Conservation (phyloP, 2,888 invertebrate genomes). For the Herminia tarsipennalis region DNA sequence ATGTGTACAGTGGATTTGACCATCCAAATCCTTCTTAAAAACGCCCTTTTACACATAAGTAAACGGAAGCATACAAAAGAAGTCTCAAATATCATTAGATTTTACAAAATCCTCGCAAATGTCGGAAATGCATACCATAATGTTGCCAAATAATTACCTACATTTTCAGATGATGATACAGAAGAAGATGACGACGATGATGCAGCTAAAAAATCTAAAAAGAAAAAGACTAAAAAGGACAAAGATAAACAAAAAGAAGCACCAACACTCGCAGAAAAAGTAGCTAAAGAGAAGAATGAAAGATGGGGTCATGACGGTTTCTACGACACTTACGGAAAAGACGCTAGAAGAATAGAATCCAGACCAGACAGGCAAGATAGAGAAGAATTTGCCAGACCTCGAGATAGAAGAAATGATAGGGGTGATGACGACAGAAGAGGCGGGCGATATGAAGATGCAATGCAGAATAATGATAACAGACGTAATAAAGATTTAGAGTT, state of each 20-base stretch:
- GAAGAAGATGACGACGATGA: constrained; percentile 73
- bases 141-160: not conserved
- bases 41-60: too few relatives aligned
- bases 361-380: constrained; percentile 51
- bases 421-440: constrained; percentile 29
- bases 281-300: constrained; percentile 54
- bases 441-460: constrained; percentile 16
- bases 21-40: too few relatives aligned
- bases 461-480: constrained; percentile 9
- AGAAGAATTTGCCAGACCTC: constrained; percentile 55
- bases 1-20: too few relatives aligned
- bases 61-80: too few relatives aligned
- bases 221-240: constrained; percentile 62
- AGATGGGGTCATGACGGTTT: constrained; percentile 80
- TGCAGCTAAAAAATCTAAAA: constrained; percentile 47
- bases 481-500: constrained; percentile 13
- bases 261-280: constrained; percentile 49
- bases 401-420: constrained; percentile 42
- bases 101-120: too few relatives aligned
- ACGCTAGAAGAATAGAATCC: constrained; percentile 59
- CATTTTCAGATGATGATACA: constrained; percentile 62
- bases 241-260: constrained; percentile 49
- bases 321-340: constrained; percentile 75
- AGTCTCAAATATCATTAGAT: too few relatives aligned
- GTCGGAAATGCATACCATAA: too few relatives aligned